Evolutionary conservation across 2,113 vertebrate genomes (phyloP).

Genomic region (Ctenomys sociabilis): DNA sequence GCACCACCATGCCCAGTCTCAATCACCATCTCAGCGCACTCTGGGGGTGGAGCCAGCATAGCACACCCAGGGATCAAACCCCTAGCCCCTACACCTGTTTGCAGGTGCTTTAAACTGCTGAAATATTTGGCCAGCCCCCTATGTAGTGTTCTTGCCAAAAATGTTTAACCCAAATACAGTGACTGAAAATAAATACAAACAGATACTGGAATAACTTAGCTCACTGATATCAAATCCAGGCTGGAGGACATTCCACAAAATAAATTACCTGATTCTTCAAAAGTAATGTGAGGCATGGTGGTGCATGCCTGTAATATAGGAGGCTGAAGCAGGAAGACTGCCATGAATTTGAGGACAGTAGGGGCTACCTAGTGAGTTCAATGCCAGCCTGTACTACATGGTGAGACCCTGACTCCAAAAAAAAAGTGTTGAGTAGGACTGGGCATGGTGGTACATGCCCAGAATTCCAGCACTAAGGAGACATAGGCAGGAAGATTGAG

Average conservation of each 20-base stretch:
- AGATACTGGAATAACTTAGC: background rate
- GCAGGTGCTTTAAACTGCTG: no score
- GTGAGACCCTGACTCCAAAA: no score
- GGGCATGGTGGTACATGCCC: background rate
- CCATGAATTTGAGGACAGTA: no score
- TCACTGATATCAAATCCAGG: background rate
- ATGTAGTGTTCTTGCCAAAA: constrained; percentile 1
- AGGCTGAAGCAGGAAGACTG: no score
- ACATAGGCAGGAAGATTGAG: background rate
- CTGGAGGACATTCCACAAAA: background rate
- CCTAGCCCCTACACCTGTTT: no score
- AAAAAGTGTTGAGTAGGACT: background rate
- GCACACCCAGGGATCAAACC: no score
- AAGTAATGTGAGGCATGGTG: background rate
- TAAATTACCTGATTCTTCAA: background rate
- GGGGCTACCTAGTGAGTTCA: no score
- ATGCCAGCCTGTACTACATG: no score
- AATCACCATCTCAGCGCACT: no score
- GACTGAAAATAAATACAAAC: constrained; percentile 15
- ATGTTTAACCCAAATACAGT: constrained; percentile 7
- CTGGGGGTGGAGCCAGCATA: no score
- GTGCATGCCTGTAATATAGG: no score
- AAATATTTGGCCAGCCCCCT: background rate
- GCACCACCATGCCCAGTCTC: no score
- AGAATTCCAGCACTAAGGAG: background rate